Evolutionary conservation across 2,113 vertebrate genomes (phyloP).

Genomic region (Cynopterus brachyotis): DNA sequence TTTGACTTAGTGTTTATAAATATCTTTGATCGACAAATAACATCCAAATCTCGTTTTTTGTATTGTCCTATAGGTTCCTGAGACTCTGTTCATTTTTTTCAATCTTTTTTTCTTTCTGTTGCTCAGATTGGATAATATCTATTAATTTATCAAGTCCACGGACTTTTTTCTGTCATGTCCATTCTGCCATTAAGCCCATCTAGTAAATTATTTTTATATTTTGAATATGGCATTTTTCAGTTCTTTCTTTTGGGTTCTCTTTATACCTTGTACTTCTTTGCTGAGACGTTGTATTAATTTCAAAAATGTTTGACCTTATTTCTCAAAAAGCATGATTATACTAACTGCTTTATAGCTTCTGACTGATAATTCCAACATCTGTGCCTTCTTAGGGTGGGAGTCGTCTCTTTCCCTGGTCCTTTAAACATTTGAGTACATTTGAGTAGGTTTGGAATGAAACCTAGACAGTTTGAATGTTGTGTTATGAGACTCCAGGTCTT

Average conservation of each 20-base stretch:
- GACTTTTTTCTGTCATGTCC: not conserved
- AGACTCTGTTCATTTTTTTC: not conserved
- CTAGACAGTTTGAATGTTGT: not conserved
- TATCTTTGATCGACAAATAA: slow-evolving; percentile 2
- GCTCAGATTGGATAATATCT: not conserved
- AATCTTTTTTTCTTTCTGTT: not conserved
- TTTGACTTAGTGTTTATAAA: slow-evolving; percentile 8
- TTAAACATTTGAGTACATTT: not conserved
- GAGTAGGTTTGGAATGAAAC: not conserved
- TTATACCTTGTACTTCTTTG: not conserved
- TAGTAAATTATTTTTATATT: not conserved
- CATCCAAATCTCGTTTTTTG: not conserved
- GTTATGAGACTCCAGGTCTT: not conserved
- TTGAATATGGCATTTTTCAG: not conserved
- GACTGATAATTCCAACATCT: not conserved
- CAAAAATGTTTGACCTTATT: not conserved
- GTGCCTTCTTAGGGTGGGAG: not conserved
- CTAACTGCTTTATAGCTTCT: not conserved
- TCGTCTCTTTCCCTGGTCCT: not conserved
- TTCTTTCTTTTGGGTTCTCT: slow-evolving; percentile 9
- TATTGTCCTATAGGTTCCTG: not conserved
- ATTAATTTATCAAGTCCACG: not conserved
- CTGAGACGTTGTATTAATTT: not conserved
- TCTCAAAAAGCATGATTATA: not conserved
- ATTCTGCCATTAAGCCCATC: not conserved